phyloP scores from a whole-genome alignment of 2,113 vertebrate species.

The Tricholaema leucomelas region DNA sequence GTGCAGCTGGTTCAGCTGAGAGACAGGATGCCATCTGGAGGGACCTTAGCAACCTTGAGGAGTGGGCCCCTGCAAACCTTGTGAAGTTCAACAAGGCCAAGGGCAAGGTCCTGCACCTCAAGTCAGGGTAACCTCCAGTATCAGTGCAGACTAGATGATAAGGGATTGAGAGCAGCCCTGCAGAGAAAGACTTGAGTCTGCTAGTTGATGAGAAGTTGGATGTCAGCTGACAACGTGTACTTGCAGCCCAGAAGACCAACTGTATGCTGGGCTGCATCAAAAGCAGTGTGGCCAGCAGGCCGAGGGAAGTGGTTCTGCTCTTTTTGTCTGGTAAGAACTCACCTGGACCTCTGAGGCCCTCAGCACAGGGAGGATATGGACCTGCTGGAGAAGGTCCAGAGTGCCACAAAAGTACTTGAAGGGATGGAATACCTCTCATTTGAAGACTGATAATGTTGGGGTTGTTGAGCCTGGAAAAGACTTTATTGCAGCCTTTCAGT shows the following conservation, averaged over 20 bases:
- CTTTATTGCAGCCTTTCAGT: background rate
- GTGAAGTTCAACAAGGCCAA: background rate
- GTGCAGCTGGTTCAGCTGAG: background rate
- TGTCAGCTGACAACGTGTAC: accelerated
- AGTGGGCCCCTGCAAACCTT: background rate
- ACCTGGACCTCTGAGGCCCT: background rate
- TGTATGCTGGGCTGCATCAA: background rate
- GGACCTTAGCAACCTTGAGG: background rate
- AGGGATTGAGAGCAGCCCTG: background rate
- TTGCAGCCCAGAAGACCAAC: accelerated
- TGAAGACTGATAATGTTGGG: background rate
- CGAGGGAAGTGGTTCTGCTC: background rate
- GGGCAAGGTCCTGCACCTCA: background rate
- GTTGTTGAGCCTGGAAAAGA: background rate
- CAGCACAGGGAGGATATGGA: background rate
- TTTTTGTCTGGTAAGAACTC: background rate
- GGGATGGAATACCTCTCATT: background rate
- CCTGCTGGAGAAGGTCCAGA: background rate
- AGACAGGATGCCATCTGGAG: no score
- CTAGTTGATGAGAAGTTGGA: background rate
- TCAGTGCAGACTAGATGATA: background rate
- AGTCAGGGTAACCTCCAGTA: background rate
- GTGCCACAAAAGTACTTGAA: background rate
- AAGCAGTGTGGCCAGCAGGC: accelerated
- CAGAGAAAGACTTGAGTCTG: accelerated